Evolutionary conservation across 37 sponge, comb jelly and placozoan species (phyloP), one percentile per base, ranked within the genome.

Genomic region (Bolinopsis microptera): DNA sequence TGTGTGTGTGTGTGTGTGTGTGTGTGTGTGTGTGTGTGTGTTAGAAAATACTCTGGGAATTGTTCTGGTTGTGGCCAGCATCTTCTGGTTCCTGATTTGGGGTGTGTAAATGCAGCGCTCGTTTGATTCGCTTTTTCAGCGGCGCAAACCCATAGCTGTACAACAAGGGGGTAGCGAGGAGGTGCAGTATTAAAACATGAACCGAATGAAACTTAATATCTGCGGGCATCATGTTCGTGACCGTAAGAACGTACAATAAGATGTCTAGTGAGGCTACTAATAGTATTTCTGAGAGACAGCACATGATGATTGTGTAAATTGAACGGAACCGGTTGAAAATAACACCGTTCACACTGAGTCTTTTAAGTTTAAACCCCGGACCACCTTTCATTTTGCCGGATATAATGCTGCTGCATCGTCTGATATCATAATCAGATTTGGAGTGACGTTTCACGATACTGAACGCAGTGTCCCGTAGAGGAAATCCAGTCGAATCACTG

Each of bases 1-100:
- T 92, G 92, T 92, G 92, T 92, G 92, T 92, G 92, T 92, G 92
- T 92, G 92, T 92, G 92, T 92, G 92, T 92, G 92, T 92, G 92
- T 92, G 92, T 92, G 92, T 92, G 92, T 92, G 92, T 92, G 92
- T 92, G 92, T 92, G 92, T 92, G 92, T 92, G 92, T 92, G 92
- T 92, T n/a, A 30, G 30, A 24, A 97, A 72, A 22, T 72, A n/a
- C n/a, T n/a, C n/a, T n/a, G n/a, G n/a, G n/a, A n/a, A n/a, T n/a
- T n/a, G n/a, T n/a, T n/a, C n/a, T n/a, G n/a, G n/a, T n/a, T n/a
- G n/a, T n/a, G n/a, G n/a, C n/a, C n/a, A n/a, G n/a, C n/a, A n/a
- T n/a, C n/a, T n/a, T n/a, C n/a, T n/a, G n/a, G n/a, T n/a, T n/a
- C n/a, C n/a, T n/a, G n/a, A n/a, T n/a, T n/a, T n/a, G n/a, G n/a